Percentiles rank a stretch among this genome's conserved stretches.
Evolutionary conservation across 2,888 invertebrate genomes (phyloP).

Genomic region (Lissonota sp.): DNA sequence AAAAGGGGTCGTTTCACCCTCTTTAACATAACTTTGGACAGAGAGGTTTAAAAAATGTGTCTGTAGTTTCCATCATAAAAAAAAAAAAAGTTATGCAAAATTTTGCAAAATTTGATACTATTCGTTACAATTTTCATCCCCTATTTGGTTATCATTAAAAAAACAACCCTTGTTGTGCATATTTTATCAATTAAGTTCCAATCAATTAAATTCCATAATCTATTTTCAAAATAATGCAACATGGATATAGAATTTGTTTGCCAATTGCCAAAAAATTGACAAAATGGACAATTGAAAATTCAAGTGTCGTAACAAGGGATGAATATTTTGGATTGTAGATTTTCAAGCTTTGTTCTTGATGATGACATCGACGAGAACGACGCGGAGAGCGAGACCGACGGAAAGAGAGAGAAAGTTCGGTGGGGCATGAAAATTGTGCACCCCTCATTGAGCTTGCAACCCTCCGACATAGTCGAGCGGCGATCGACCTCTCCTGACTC

Average conservation of each 20-base stretch:
- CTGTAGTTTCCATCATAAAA: too few relatives aligned
- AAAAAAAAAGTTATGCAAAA: too few relatives aligned
- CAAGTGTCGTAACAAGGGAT: background rate
- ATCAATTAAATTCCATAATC: too few relatives aligned
- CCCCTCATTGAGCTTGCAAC: constrained; percentile 75
- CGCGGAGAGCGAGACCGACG: constrained; percentile 81
- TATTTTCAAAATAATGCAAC: too few relatives aligned
- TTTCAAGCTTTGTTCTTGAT: background rate
- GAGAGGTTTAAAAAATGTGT: constrained; percentile 61
- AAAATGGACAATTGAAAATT: too few relatives aligned
- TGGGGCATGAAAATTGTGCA: constrained; percentile 78
- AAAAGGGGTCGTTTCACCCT: constrained; percentile 48
- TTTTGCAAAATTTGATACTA: background rate
- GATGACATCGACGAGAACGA: constrained; percentile 77
- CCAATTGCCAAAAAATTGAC: too few relatives aligned
- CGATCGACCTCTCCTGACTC: constrained; percentile 70
- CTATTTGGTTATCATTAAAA: background rate
- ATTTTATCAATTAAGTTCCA: background rate
- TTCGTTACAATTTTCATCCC: background rate
- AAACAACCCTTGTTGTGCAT: background rate
- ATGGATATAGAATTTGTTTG: too few relatives aligned
- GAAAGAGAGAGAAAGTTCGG: constrained; percentile 61
- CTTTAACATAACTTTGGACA: constrained; percentile 64
- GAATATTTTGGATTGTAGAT: background rate
- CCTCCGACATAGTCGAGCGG: constrained; percentile 62